phyloP scores from a whole-genome alignment of 2,113 vertebrate genomes.

The Sclerurus mexicanus region DNA sequence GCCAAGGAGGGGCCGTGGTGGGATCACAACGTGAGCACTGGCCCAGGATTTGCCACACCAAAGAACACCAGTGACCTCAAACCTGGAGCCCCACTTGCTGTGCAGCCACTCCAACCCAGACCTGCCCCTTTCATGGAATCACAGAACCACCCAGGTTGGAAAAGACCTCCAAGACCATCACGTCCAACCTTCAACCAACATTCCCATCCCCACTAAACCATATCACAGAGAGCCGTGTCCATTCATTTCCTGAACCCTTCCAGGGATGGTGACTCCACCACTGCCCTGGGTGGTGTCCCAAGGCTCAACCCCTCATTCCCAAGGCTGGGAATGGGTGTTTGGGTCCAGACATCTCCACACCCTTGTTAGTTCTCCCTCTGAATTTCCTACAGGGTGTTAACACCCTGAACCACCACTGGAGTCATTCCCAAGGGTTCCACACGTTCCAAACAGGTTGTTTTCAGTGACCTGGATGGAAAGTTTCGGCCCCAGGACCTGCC shows the following conservation, averaged over 20 bases:
- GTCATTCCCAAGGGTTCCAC: fast-evolving
- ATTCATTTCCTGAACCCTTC: background rate
- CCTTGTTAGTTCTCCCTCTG: background rate
- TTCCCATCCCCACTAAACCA: background rate
- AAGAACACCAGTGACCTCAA: background rate
- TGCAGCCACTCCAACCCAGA: background rate
- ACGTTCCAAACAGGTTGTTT: background rate
- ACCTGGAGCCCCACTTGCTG: background rate
- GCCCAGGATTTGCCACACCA: too few relatives aligned
- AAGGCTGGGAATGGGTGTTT: background rate
- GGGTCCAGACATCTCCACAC: background rate
- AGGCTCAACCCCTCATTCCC: too few relatives aligned
- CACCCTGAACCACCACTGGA: fast-evolving
- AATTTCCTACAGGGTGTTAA: too few relatives aligned
- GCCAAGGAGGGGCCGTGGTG: background rate
- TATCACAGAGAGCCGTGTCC: background rate
- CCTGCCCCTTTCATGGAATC: background rate
- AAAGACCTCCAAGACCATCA: background rate
- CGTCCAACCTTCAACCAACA: background rate
- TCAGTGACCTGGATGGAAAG: background rate
- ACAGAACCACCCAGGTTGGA: background rate
- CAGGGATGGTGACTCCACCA: background rate
- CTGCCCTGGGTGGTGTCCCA: background rate
- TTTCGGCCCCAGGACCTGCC: background rate
- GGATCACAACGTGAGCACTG: too few relatives aligned